A percentile compares a stretch with the other conserved stretches of the same genome.
These are phyloP conservation scores for Ylistrum balloti DNA, from an alignment of 1,140 invertebrate species.

Conservation along the genomic window DNA sequence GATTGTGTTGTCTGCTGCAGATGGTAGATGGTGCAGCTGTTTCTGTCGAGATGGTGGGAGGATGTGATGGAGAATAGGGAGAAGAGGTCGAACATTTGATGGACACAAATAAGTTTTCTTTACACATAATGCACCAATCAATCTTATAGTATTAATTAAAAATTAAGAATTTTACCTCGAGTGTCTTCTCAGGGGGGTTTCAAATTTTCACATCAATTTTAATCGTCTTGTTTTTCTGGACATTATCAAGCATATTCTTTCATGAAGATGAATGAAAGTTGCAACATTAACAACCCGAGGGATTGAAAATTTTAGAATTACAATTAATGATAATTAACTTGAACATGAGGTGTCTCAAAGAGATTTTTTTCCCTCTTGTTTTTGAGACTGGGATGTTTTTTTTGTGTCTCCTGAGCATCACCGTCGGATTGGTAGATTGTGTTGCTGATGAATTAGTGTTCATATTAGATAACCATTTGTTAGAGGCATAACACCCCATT, in stretches of 20 bases:
- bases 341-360: background rate
- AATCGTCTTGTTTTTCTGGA: conserved; percentile 26
- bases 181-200: background rate
- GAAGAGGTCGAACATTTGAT: conserved; percentile 12
- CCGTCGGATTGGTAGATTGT: background rate
- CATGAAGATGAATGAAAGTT: conserved; percentile 35
- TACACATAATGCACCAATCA: conserved; percentile 33
- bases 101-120: conserved; percentile 34
- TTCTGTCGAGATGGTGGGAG: background rate
- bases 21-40: background rate
- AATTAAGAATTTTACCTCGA: conserved; percentile 19
- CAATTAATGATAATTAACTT: conserved; percentile 29
- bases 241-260: conserved; percentile 34
- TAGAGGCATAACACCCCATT: conserved; percentile 17
- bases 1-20: background rate
- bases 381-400: background rate
- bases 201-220: conserved; percentile 23
- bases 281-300: conserved; percentile 1
- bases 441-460: background rate
- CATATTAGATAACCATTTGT: conserved; percentile 35
- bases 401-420: background rate
- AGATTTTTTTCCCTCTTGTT: background rate
- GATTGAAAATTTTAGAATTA: background rate
- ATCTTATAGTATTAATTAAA: conserved; percentile 36
- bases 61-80: background rate